phyloP scores from a whole-genome alignment of 2,888 invertebrate species.

The Nasonia oneida region DNA sequence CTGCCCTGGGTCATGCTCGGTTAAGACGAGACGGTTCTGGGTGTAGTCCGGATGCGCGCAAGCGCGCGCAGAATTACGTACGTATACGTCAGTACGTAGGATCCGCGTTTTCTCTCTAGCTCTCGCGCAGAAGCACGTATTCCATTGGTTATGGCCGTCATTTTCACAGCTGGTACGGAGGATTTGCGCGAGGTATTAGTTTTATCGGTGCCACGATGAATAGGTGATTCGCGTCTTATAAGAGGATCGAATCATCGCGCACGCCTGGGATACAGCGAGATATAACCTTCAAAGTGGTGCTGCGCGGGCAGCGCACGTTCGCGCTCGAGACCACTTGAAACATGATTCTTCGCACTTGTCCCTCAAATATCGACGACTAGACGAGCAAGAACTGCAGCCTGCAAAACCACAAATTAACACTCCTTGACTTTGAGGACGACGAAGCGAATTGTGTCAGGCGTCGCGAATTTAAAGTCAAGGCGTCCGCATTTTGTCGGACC shows the following conservation, averaged over 20 bases:
- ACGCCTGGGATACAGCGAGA: neutral
- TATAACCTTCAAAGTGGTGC: neutral
- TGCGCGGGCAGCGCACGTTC: slow-evolving; percentile 18
- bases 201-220: neutral
- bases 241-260: neutral
- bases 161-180: neutral
- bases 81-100: slow-evolving; percentile 18
- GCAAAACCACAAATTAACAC: slow-evolving; percentile 1
- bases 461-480: neutral
- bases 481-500: slow-evolving; percentile 5
- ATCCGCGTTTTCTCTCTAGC: neutral
- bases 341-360: slow-evolving; percentile 1
- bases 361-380: neutral
- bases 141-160: neutral
- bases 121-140: neutral
- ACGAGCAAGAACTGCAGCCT: neutral
- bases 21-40: slow-evolving; percentile 38
- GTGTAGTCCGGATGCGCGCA: slow-evolving; percentile 55
- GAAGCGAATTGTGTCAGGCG: neutral
- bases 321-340: slow-evolving; percentile 5
- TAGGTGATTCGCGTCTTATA: neutral
- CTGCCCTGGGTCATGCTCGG: slow-evolving; percentile 44
- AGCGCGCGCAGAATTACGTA: slow-evolving; percentile 46
- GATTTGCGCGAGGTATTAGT: neutral
- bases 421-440: neutral